Base-by-base conservation (phyloP, 2,888 invertebrate species). In the Baronia brevicornis region DNA sequence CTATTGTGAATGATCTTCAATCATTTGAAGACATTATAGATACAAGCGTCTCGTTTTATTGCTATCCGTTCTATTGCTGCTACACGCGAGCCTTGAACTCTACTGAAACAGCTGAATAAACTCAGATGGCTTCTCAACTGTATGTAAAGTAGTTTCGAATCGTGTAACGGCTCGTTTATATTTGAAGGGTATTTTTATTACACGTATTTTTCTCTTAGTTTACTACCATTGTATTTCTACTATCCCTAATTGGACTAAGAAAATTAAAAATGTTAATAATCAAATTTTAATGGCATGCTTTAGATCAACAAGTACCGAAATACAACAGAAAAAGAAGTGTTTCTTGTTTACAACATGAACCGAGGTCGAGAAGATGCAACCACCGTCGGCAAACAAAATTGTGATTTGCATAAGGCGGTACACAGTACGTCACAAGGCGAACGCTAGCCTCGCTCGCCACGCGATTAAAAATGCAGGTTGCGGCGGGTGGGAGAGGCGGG, bases 381-480 rank as follows among this genome's bases (percentile, higher is more conserved):
- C 63, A 67, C 78, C 79, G 79, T 72, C 75, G 79, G 78, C 77
- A 80, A 78, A 77, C 78, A 79, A 65, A 68, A 69, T 68, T 73
- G 68, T 72, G 75, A 79, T 79, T 79, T 72, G 73, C 79, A 82
- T 78, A 71, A 57, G 60, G 54, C 57, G 51, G 52, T 64, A 66
- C n/a, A n/a, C n/a, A 30, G 11, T 27, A 25, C 34, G 62, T 53
- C 61, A 58, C 60, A 65, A 60, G 69, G 63, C 65, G 65, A 59
- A 62, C 79, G 78, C 58, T 70, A 70, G 63, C 60, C 63, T 70
- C 70, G 63, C 63, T 65, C 71, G 75, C 70, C 71, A 59, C 67
- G 68, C 78, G 77, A 82, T 80, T 80, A 78, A 79, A 79, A 78
- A 80, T 80, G 79, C 80, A 79, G 77, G 72, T 60, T 60, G 60